Evolutionary conservation across 2,888 invertebrate genomes (phyloP).

Genomic region (Ptychoptera albimana): DNA sequence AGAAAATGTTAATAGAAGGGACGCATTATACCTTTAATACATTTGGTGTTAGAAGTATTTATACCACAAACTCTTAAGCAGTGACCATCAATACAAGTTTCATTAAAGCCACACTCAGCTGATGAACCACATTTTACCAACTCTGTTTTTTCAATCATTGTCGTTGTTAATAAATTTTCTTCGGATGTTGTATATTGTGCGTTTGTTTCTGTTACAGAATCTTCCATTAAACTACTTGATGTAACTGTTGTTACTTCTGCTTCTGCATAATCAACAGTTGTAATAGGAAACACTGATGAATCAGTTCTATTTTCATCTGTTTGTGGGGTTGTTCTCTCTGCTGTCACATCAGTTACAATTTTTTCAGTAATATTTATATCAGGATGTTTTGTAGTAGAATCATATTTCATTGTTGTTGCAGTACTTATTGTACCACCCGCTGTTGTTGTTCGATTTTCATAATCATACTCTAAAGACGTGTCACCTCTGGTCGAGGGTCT

Average conservation of each 20-base stretch:
- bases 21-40: slow-evolving; percentile 24
- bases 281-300: slow-evolving; percentile 13
- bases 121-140: slow-evolving; percentile 37
- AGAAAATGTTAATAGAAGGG: slow-evolving; percentile 4
- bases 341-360: slow-evolving; percentile 9
- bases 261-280: slow-evolving; percentile 18
- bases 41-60: slow-evolving; percentile 16
- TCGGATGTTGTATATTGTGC: slow-evolving; percentile 7
- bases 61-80: slow-evolving; percentile 27
- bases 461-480: slow-evolving; percentile 23
- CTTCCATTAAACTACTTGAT: not conserved
- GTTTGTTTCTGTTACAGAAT: slow-evolving; percentile 5
- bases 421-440: slow-evolving; percentile 9
- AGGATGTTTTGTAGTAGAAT: slow-evolving; percentile 3
- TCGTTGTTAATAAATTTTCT: slow-evolving; percentile 3
- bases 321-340: slow-evolving; percentile 5
- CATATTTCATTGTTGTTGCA: slow-evolving; percentile 16
- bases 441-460: slow-evolving; percentile 15
- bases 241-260: slow-evolving; percentile 10
- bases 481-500: slow-evolving; percentile 23
- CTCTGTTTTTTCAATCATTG: slow-evolving; percentile 9
- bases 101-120: slow-evolving; percentile 41
- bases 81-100: slow-evolving; percentile 40
- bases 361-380: too few species aligned
- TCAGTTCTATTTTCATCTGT: slow-evolving; percentile 5